Base-by-base conservation (phyloP, 1,140 invertebrate genomes). In the Cecropterus lyciades region DNA sequence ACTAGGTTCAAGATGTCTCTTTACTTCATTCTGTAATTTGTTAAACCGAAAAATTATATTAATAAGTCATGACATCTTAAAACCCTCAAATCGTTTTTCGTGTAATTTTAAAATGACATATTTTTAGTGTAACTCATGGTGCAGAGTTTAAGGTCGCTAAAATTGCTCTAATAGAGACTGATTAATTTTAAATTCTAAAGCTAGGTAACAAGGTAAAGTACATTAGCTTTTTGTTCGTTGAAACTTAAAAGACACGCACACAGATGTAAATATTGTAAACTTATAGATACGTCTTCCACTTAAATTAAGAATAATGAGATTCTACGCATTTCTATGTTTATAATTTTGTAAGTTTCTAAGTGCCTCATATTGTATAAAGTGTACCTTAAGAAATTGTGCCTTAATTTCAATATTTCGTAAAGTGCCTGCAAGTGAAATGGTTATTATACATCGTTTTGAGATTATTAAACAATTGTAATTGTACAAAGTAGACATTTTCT, bases 171-270 rank as follows among this genome's bases (percentile, higher is more conserved):
- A 73, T 77, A 65, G 82, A 91, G 89, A 91, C 89, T 91, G 89
- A 91, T 78, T 91, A 90, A 82, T 89, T 82, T 73, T 86, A 81
- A 79, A 77, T 82, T 82, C 73, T 81, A 82, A 79, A 73, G 73
- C 75, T 78, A 74, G 62, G 52, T 69, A 62, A 49, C 65, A 73
- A 64, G 57, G 65, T 67, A 59, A 70, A 75, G 66, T 78, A 75
- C 67, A 70, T 66, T n/a, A n/a, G 7, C 30, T 33, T 24, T 59
- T 33, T 37, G 43, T 60, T 24, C 33, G 46, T 71, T 66, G 55
- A 30, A 59, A 59, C 72, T 48, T 72, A 81, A 81, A 82, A 85
- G 73, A 83, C 74, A 82, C 68, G 64, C 67, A 73, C 68, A 72
- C 56, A 64, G 52, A 46, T 82, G 78, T 82, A 81, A 68, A 80